Percentiles rank a stretch among this genome's conserved stretches.
These are phyloP conservation scores for Matsumyia berberina DNA, from an alignment of 2,888 invertebrate genomes.

Conservation along the genomic window DNA sequence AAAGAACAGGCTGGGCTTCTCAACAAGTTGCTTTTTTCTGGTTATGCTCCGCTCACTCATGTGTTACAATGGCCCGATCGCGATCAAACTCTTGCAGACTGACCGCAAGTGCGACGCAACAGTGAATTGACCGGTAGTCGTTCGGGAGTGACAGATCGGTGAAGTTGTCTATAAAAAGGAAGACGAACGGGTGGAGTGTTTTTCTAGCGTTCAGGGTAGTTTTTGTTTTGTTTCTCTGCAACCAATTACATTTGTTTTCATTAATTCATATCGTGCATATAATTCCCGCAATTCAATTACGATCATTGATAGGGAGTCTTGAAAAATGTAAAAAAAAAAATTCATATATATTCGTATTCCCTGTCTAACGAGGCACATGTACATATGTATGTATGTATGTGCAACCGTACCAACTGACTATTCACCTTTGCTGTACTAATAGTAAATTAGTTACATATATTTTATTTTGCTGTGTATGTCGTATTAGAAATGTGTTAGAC, in stretches of 20 bases:
- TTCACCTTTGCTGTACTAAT: constrained; percentile 41
- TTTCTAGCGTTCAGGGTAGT: neutral
- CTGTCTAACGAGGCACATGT: constrained; percentile 36
- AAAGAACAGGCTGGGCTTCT: neutral
- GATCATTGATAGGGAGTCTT: constrained; percentile 54
- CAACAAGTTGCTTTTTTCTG: constrained; percentile 32
- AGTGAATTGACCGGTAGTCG: constrained; percentile 41
- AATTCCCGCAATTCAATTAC: constrained; percentile 5
- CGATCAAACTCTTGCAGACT: constrained; percentile 15
- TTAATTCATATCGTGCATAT: constrained; percentile 11
- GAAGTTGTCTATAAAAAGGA: constrained; percentile 13
- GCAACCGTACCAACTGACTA: constrained; percentile 48
- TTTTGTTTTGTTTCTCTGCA: neutral
- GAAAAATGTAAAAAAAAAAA: constrained; percentile 23
- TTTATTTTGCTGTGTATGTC: constrained; percentile 6
- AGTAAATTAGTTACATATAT: constrained; percentile 37
- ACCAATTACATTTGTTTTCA: constrained; percentile 14
- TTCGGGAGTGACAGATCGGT: constrained; percentile 36
- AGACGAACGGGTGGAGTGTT: neutral
- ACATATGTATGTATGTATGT: no score
- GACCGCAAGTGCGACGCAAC: constrained; percentile 22
- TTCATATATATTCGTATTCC: neutral
- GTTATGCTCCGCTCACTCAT: neutral
- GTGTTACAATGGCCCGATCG: neutral
- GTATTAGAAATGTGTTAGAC: constrained; percentile 23